Conservation (phyloP, 2,113 vertebrate genomes). For the Oryzias melastigma region DNA sequence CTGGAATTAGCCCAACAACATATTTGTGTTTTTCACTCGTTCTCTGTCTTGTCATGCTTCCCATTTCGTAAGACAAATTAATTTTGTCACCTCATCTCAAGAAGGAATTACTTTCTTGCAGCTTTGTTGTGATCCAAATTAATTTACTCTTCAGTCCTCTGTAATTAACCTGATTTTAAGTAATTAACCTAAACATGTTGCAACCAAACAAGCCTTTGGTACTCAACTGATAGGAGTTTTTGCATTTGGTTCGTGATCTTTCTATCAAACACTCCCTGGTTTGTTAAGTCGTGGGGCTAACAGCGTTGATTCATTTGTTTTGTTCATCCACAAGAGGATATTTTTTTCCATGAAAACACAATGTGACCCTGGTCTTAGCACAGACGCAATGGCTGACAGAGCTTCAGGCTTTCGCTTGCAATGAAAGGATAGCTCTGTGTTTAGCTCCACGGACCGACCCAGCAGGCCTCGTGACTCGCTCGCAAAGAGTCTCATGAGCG, state of each 20-base stretch:
- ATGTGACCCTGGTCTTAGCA: constrained; percentile 56
- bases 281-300: constrained; percentile 11
- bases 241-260: constrained; percentile 6
- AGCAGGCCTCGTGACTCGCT: constrained; percentile 59
- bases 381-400: constrained; percentile 47
- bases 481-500: constrained; percentile 54
- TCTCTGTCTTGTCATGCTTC: neutral
- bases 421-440: constrained; percentile 69
- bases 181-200: constrained; percentile 61
- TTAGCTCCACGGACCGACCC: constrained; percentile 45
- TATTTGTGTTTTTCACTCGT: neutral
- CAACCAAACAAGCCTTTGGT: constrained; percentile 44
- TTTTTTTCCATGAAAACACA: constrained; percentile 43
- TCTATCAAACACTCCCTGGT: constrained; percentile 19
- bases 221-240: constrained; percentile 3
- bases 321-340: constrained; percentile 36
- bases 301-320: constrained; percentile 29
- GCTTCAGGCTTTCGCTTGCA: constrained; percentile 42
- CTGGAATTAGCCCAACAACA: neutral
- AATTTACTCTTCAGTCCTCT: constrained; percentile 52
- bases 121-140: constrained; percentile 48
- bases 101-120: constrained; percentile 38
- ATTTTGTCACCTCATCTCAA: constrained; percentile 21
- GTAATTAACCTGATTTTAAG: constrained; percentile 62
- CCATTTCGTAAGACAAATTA: constrained; percentile 16